Percentiles rank a stretch among this genome's conserved stretches.
Conservation (phyloP, 2,888 invertebrate species). For the Lordiphosa fenestrarum region DNA sequence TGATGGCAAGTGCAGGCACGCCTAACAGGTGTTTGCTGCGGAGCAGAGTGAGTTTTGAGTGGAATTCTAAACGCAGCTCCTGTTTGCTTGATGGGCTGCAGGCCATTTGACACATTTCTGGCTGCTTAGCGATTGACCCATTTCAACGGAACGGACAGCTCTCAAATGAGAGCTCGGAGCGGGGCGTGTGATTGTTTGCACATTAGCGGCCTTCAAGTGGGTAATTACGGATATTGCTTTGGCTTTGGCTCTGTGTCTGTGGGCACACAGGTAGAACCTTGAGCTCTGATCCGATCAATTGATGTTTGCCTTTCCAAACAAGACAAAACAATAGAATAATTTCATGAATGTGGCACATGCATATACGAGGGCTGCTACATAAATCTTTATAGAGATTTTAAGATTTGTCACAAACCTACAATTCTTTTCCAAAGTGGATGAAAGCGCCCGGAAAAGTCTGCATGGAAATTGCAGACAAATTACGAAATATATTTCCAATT, state of each 20-base stretch:
- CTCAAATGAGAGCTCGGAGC: not conserved
- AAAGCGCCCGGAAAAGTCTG: too few species aligned
- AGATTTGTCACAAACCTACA: too few species aligned
- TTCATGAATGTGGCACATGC: too few species aligned
- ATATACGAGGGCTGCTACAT: too few species aligned
- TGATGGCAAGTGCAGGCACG: conserved; percentile 25
- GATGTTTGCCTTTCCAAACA: too few species aligned
- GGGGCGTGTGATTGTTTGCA: conserved; percentile 12
- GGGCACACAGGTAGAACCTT: too few species aligned
- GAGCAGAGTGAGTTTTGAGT: conserved; percentile 36
- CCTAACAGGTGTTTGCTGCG: conserved; percentile 48
- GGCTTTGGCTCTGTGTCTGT: not conserved
- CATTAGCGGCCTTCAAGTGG: conserved; percentile 4
- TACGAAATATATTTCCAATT: too few species aligned
- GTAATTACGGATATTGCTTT: conserved; percentile 1
- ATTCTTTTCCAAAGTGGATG: too few species aligned
- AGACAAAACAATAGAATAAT: too few species aligned
- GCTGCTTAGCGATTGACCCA: conserved; percentile 67
- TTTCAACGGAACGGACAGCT: conserved; percentile 41
- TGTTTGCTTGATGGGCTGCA: conserved; percentile 50
- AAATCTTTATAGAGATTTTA: too few species aligned
- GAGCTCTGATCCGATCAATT: too few species aligned
- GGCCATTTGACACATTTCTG: conserved; percentile 68
- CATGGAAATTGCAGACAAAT: too few species aligned
- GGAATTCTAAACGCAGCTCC: conserved; percentile 53